Evolutionary conservation across 2,797 vertebrate species (phyloP).

Genomic region (Clarias fuscus): DNA sequence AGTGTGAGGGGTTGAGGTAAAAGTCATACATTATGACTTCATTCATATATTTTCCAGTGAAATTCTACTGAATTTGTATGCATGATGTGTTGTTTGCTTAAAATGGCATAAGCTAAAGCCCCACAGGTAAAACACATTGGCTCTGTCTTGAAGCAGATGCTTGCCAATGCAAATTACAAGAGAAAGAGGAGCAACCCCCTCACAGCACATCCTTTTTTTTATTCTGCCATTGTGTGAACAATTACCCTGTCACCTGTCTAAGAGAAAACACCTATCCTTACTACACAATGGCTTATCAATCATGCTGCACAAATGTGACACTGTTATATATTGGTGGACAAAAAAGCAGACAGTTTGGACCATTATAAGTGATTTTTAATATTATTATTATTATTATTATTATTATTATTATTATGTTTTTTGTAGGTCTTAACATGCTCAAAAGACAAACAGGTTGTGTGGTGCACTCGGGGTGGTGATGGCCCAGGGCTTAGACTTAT

Average conservation of each 20-base stretch:
- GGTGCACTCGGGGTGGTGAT: no score
- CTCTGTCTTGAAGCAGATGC: constrained; percentile 17
- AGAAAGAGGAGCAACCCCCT: neutral
- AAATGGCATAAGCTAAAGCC: neutral
- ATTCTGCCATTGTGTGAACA: neutral
- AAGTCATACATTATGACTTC: neutral
- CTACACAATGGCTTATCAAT: constrained; percentile 18
- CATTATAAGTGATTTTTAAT: neutral
- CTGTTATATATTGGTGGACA: no score
- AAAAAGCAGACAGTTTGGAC: neutral
- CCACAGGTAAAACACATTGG: constrained; percentile 22
- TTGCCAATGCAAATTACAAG: constrained; percentile 15
- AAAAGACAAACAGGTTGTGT: no score
- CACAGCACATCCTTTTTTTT: constrained; percentile 17
- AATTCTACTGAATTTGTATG: constrained; percentile 2
- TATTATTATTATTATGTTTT: no score
- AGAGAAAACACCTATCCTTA: constrained; percentile 8
- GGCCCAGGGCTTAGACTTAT: no score
- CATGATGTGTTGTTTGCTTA: constrained; percentile 4
- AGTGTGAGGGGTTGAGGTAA: neutral
- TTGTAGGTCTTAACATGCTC: no score
- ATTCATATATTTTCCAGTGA: neutral
- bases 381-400: no score
- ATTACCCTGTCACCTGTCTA: constrained; percentile 34
- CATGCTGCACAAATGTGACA: neutral